Base-by-base conservation (phyloP, 2,797 vertebrate species). In the Tragopan temminckii region DNA sequence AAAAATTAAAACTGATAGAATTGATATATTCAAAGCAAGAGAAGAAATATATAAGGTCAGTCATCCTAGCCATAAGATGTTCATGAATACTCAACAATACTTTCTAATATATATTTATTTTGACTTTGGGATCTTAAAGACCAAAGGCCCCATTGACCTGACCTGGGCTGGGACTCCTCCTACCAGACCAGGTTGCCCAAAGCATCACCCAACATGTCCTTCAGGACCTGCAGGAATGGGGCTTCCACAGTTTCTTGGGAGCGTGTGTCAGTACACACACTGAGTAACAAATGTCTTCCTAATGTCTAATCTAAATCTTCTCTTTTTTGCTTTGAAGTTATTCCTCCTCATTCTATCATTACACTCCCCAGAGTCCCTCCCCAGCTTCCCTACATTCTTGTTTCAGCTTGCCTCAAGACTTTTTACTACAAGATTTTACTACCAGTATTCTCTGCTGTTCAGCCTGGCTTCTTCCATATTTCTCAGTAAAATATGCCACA, bases 1-100 rank as follows among this genome's bases (percentile, higher is more conserved):
- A 80, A 55, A 94, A 38, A 86, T 89, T 85, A 84, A 89, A 88
- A 90, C 52, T 82, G 14, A 9, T 61, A 14, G 64, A 71, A 69
- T 38, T 59, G 29, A 36, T 86, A 79, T 5, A 13, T 83, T 46
- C 9, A 87, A 43, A 87, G 81, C 61, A 86, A 87, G 12, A n/a
- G 85, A 82, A 80, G 70, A 77, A 90, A 61, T n/a, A 24, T 80
- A 15, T 7, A 66, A 4, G 35, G 40, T 84, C 36, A 11, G n/a
- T 14, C 38, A 40, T 36, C 50, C 61, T 42, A 63, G 8, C 12
- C 17, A 18, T 3, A 35, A 50, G 71, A 21, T 0, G 0, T 15
- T 9, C 42, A 12, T 59, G 29, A 71, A 21, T 9, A 57, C 58
- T 76, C 55, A 81, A 20, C 23, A 80, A 5, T 6, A 18, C 0